Evolutionary conservation across 2,888 invertebrate genomes (phyloP).

Genomic region (Scrobipalpa costella): DNA sequence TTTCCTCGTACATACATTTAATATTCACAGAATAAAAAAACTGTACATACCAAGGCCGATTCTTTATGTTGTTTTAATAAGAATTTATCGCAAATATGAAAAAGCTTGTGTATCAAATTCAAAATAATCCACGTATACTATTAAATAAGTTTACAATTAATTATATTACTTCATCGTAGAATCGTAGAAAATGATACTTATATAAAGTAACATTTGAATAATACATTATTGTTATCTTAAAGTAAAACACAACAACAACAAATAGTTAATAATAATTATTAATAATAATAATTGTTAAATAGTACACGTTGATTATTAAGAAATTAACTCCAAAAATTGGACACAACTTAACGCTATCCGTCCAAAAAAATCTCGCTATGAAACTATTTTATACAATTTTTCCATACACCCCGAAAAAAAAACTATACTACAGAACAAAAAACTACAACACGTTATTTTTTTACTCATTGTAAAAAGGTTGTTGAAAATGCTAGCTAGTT

Average conservation of each 20-base stretch:
- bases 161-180: not conserved
- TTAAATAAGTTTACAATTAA: not conserved
- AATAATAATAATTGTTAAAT: constrained; percentile 6
- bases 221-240: constrained; percentile 8
- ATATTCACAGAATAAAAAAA: too few species aligned
- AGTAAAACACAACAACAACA: not conserved
- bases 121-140: not conserved
- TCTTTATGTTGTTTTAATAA: not conserved
- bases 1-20: too few species aligned
- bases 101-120: not conserved
- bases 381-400: constrained; percentile 77
- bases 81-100: constrained; percentile 8
- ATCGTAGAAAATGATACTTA: constrained; percentile 7
- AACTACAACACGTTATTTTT: constrained; percentile 44
- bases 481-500: constrained; percentile 41
- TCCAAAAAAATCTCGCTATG: constrained; percentile 65
- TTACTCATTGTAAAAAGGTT: constrained; percentile 60
- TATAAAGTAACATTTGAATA: constrained; percentile 1
- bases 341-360: constrained; percentile 62
- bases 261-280: not conserved
- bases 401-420: constrained; percentile 73
- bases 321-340: constrained; percentile 44
- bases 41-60: too few species aligned
- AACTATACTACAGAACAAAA: constrained; percentile 50
- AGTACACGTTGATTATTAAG: not conserved